These are phyloP conservation scores for Microplitis manilae DNA, from an alignment of 2,888 invertebrate species.

Conservation along the genomic window DNA sequence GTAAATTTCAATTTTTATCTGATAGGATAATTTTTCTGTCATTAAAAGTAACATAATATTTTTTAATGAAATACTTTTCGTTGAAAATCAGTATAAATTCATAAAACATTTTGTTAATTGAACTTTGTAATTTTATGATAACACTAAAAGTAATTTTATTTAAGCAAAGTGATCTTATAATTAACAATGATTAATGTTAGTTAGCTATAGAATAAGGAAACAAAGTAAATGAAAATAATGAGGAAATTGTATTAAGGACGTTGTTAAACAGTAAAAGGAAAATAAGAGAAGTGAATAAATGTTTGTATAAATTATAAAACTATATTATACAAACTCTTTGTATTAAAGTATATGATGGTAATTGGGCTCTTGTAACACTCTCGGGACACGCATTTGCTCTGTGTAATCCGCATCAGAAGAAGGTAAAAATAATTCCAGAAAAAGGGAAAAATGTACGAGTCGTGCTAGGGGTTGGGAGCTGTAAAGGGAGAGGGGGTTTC, in stretches of 20 bases:
- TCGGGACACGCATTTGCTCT: conserved; percentile 44
- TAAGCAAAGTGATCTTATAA: too few species aligned
- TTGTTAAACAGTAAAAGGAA: background rate
- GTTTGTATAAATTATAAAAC: background rate
- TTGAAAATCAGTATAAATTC: too few species aligned
- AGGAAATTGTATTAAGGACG: background rate
- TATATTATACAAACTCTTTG: background rate
- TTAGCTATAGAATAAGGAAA: too few species aligned
- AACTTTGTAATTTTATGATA: too few species aligned
- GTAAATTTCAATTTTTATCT: too few species aligned
- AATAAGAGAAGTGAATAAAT: background rate
- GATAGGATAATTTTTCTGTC: too few species aligned
- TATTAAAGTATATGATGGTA: conserved; percentile 56
- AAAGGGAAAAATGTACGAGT: background rate
- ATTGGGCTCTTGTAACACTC: conserved; percentile 51
- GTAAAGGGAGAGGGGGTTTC: background rate
- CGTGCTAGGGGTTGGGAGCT: too few species aligned
- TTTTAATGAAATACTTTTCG: too few species aligned
- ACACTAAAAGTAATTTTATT: too few species aligned
- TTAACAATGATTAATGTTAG: too few species aligned
- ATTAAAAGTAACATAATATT: too few species aligned
- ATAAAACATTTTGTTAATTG: too few species aligned
- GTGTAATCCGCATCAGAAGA: background rate
- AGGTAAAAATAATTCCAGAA: background rate
- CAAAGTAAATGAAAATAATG: background rate